phyloP scores from a whole-genome alignment of 2,888 invertebrate species.

The Acholoe squamosa region DNA sequence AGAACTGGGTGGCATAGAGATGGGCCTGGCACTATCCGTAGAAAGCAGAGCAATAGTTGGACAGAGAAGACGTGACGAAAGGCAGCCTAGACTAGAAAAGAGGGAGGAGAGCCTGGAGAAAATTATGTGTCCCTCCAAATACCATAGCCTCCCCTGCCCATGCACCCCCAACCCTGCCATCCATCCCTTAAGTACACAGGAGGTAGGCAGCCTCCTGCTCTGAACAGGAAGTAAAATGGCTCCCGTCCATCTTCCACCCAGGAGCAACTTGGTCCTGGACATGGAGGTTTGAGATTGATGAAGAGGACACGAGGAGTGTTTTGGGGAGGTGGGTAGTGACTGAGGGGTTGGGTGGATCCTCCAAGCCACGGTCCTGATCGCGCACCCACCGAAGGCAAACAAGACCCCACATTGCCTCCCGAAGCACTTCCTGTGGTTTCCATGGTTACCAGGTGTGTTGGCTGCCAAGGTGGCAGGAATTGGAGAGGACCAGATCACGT shows the following conservation, averaged over 20 bases:
- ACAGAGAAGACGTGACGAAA: too few species aligned
- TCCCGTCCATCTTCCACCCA: background rate
- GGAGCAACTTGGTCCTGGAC: background rate
- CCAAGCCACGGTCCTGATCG: background rate
- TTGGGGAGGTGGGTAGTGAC: background rate
- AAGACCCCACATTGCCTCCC: background rate
- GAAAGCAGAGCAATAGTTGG: too few species aligned
- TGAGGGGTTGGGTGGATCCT: background rate
- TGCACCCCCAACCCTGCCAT: too few species aligned
- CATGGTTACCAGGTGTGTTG: slow-evolving; percentile 31
- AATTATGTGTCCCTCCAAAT: too few species aligned
- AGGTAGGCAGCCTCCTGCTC: too few species aligned
- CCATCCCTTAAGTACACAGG: too few species aligned
- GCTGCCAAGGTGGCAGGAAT: background rate
- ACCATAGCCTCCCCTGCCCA: too few species aligned
- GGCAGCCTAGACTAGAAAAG: too few species aligned
- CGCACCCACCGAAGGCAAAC: background rate
- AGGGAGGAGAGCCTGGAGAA: too few species aligned
- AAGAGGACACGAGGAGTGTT: background rate
- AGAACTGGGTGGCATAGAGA: too few species aligned
- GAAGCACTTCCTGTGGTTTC: slow-evolving; percentile 1
- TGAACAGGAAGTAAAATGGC: background rate
- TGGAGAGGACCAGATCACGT: background rate
- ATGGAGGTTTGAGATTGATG: background rate
- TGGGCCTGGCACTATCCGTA: too few species aligned